Evolutionary conservation across 2,113 vertebrate genomes (phyloP), one percentile per base, ranked within the genome.

Genomic region (Serilophus lunatus): DNA sequence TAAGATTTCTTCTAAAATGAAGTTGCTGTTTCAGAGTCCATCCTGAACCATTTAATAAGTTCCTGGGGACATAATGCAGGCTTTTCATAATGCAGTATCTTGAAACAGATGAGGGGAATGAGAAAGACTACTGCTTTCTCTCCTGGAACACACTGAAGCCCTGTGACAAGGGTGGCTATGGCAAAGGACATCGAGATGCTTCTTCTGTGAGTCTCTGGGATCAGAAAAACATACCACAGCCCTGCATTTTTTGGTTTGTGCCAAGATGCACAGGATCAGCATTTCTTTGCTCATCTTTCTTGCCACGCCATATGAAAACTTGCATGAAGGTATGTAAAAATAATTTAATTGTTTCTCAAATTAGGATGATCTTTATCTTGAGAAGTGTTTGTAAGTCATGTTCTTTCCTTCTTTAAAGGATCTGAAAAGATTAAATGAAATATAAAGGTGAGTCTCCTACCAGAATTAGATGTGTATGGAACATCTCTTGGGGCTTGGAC

Each of bases 381-480:
- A 53, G 56, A 68, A 6, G 6, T 5, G 10, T 71, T 88, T 90
- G 22, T 28, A 75, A 31, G 80, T 61, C 49, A 8, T 4, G 1
- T 64, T 29, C 25, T 65, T 23, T 66, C 31, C 49, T 70, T 47
- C 57, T 70, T 91, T 28, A 61, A 44, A 80, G 75, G 36, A 49
- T 47, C n/a, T 61, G n/a, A 42, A 82, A 90, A 51, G 36, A 57
- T 53, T 44, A 80, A 82, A 66, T 0, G 1, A 83, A 93, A 72
- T 60, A 31, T 7, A 42, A 93, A 86, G 13, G 6, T 38, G 29
- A 36, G 6, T 49, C 54, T 90, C 93, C 95, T 95, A 98, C 97
- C 96, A 33, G 93, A 92, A 71, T 92, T 97, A 64, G 92, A 95
- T 57, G 86, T 65, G 65, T 97, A 98, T 33, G 96, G 96, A 72